Conservation (phyloP, 30 jellyfish, hydroid and myxozoan species). For the Nemopilema nomurai region DNA sequence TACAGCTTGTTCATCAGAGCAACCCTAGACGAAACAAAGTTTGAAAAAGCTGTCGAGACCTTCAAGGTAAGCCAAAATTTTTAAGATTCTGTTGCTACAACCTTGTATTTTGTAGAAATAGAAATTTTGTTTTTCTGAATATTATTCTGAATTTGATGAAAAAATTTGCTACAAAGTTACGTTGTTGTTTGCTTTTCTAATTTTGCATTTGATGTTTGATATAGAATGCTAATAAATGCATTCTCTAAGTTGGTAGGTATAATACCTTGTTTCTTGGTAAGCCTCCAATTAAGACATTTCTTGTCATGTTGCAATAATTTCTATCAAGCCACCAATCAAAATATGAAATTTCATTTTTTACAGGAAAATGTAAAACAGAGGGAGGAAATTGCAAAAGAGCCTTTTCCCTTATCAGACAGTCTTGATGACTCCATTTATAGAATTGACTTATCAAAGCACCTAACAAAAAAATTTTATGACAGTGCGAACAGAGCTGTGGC, state of each 20-base stretch:
- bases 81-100: background rate
- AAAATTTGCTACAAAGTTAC: too few relatives aligned
- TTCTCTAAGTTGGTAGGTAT: too few relatives aligned
- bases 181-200: too few relatives aligned
- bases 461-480: slow-evolving; percentile 45
- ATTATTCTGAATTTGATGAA: too few relatives aligned
- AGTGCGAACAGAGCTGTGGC: slow-evolving; percentile 51
- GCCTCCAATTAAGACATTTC: too few relatives aligned
- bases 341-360: too few relatives aligned
- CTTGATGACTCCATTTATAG: slow-evolving; percentile 28
- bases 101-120: background rate
- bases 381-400: slow-evolving; percentile 39
- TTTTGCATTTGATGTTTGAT: too few relatives aligned
- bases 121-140: too few relatives aligned
- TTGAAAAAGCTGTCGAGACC: slow-evolving; percentile 22
- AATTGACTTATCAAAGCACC: slow-evolving; percentile 45
- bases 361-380: slow-evolving; percentile 26
- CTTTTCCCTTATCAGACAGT: slow-evolving; percentile 45
- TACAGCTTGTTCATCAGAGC: slow-evolving; percentile 66
- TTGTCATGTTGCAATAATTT: too few relatives aligned
- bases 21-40: slow-evolving; percentile 32
- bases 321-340: too few relatives aligned
- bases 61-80: slow-evolving; percentile 26
- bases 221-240: too few relatives aligned
- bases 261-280: too few relatives aligned